A percentile compares a stretch with the other conserved stretches of the same genome.
Evolutionary conservation across 2,888 invertebrate genomes (phyloP).

Genomic region (Synanthedon vespiformis): DNA sequence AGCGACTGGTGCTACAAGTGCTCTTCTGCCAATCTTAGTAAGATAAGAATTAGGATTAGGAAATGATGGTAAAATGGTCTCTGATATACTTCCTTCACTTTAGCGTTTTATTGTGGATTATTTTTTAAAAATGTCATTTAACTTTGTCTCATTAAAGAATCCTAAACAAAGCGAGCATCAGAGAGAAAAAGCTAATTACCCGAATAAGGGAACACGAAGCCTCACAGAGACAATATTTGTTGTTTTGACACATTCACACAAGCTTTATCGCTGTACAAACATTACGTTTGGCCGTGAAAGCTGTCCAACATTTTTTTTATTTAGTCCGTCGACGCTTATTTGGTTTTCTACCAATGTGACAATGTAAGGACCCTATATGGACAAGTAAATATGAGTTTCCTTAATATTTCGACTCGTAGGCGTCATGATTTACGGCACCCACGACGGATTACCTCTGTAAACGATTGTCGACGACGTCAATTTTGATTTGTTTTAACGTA

Average conservation of each 20-base stretch:
- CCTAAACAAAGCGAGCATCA: background rate
- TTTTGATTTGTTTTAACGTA: constrained; percentile 9
- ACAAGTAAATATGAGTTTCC: constrained; percentile 51
- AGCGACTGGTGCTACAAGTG: no score
- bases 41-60: no score
- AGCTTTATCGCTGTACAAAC: constrained; percentile 60
- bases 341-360: constrained; percentile 64
- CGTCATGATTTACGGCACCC: constrained; percentile 32
- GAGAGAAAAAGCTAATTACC: constrained; percentile 31
- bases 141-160: background rate
- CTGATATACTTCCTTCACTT: no score
- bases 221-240: constrained; percentile 60
- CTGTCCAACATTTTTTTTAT: constrained; percentile 59
- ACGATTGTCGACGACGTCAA: constrained; percentile 15
- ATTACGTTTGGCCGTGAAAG: constrained; percentile 64
- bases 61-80: no score
- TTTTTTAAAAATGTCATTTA: no score
- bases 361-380: constrained; percentile 60
- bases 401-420: constrained; percentile 44
- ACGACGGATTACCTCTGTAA: constrained; percentile 24
- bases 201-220: constrained; percentile 31
- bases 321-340: constrained; percentile 45
- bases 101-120: no score
- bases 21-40: no score
- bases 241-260: constrained; percentile 71